Conservation (phyloP, 2,888 invertebrate genomes). For the Drosophila greeni region DNA sequence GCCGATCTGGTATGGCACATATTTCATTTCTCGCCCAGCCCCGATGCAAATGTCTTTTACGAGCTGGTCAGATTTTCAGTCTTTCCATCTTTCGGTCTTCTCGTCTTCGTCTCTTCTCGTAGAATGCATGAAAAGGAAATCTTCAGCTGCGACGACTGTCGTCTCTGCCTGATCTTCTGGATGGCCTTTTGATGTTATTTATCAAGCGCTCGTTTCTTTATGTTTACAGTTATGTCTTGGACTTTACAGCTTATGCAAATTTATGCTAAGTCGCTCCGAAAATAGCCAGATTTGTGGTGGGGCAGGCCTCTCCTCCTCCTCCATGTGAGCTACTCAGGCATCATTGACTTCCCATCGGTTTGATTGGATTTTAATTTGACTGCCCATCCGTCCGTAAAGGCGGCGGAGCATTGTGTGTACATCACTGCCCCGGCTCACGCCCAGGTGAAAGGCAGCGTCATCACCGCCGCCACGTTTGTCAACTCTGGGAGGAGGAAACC, state of each 20-base stretch:
- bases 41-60: constrained; percentile 38
- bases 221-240: constrained; percentile 65
- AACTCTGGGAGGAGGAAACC: constrained; percentile 48
- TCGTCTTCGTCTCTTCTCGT: constrained; percentile 1
- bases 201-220: constrained; percentile 64
- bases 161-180: constrained; percentile 27
- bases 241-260: constrained; percentile 65
- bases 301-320: not conserved
- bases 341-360: constrained; percentile 55
- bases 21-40: constrained; percentile 43
- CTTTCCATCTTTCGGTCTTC: not conserved
- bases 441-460: constrained; percentile 64
- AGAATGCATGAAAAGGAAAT: constrained; percentile 48
- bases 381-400: constrained; percentile 8
- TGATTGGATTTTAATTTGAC: constrained; percentile 64
- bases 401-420: constrained; percentile 22
- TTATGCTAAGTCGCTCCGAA: constrained; percentile 56
- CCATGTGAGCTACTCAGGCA: constrained; percentile 18
- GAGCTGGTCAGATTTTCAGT: not conserved
- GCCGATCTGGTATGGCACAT: constrained; percentile 65
- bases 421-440: constrained; percentile 9
- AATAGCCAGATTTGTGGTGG: constrained; percentile 34
- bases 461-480: constrained; percentile 23
- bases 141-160: constrained; percentile 11
- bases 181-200: constrained; percentile 50